These are phyloP conservation scores for Pseudococcus jackbeardsleyi DNA, from an alignment of 2,888 invertebrate species.

Conservation along the genomic window DNA sequence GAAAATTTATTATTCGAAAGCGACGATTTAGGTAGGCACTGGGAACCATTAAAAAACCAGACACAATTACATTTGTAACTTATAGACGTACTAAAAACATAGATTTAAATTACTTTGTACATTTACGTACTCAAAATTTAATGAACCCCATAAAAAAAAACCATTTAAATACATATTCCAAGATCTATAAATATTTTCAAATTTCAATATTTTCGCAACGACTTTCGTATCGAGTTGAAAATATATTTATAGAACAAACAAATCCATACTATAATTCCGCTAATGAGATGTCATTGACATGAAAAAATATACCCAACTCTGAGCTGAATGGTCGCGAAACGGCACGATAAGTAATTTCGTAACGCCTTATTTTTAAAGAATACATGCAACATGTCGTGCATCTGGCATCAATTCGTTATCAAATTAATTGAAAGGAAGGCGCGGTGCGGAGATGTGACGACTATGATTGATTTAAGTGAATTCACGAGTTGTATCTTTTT, in stretches of 20 bases:
- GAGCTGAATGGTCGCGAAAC: neutral
- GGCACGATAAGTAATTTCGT: neutral
- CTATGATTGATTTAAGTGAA: neutral
- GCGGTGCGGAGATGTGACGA: neutral
- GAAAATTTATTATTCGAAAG: constrained; percentile 91
- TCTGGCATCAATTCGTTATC: neutral
- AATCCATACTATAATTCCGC: neutral
- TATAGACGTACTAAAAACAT: too few relatives aligned
- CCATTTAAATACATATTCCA: too few relatives aligned
- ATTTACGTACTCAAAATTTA: too few relatives aligned
- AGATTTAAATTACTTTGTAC: too few relatives aligned
- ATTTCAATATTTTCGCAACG: neutral
- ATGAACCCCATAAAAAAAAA: too few relatives aligned
- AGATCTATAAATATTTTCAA: neutral
- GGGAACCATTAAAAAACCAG: neutral
- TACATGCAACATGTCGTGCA: constrained; percentile 40
- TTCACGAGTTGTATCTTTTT: constrained; percentile 11
- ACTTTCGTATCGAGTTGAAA: neutral
- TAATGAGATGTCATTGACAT: constrained; percentile 36
- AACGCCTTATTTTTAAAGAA: neutral
- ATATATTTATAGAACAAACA: neutral
- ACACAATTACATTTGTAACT: too few relatives aligned
- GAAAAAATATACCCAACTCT: neutral
- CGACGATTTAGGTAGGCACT: constrained; percentile 82
- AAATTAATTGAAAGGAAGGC: constrained; percentile 4